Percentiles rank a stretch among this genome's conserved stretches.
These are phyloP conservation scores for Entomobrya proxima DNA, from an alignment of 2,888 invertebrate genomes.

Conservation along the genomic window DNA sequence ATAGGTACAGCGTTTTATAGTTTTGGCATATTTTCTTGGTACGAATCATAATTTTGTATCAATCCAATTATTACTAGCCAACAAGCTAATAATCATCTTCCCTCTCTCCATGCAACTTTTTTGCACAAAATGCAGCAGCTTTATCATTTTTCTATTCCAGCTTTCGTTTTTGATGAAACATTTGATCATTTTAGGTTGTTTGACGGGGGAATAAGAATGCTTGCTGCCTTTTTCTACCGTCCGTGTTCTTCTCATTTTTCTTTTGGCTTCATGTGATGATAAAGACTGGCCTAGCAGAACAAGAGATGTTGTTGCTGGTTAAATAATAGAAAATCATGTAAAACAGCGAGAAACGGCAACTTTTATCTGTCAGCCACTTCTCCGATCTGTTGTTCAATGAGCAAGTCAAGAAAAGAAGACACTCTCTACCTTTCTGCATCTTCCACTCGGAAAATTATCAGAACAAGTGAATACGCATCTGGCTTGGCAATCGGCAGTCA, in stretches of 20 bases:
- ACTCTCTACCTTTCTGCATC: not conserved
- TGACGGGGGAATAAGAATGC: too few species aligned
- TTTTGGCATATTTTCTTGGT: constrained; percentile 18
- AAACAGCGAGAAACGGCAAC: constrained; percentile 45
- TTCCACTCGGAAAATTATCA: too few species aligned
- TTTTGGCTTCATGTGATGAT: constrained; percentile 10
- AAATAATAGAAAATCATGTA: constrained; percentile 33
- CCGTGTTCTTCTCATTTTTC: not conserved
- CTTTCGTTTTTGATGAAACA: not conserved
- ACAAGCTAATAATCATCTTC: constrained; percentile 34
- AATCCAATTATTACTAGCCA: constrained; percentile 37
- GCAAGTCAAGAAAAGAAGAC: not conserved
- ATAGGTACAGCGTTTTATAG: not conserved
- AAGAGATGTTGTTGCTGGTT: constrained; percentile 4
- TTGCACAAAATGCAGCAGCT: not conserved
- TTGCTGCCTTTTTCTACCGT: not conserved
- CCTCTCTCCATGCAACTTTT: not conserved
- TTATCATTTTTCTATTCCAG: not conserved
- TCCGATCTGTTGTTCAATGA: constrained; percentile 20
- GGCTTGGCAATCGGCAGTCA: constrained; percentile 36
- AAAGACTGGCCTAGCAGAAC: not conserved
- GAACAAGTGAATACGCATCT: constrained; percentile 47
- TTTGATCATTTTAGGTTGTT: not conserved
- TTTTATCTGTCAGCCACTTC: constrained; percentile 44
- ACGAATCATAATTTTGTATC: not conserved